phyloP scores from a whole-genome alignment of 2,797 vertebrate genomes.

The Halcyon leucocephala region DNA sequence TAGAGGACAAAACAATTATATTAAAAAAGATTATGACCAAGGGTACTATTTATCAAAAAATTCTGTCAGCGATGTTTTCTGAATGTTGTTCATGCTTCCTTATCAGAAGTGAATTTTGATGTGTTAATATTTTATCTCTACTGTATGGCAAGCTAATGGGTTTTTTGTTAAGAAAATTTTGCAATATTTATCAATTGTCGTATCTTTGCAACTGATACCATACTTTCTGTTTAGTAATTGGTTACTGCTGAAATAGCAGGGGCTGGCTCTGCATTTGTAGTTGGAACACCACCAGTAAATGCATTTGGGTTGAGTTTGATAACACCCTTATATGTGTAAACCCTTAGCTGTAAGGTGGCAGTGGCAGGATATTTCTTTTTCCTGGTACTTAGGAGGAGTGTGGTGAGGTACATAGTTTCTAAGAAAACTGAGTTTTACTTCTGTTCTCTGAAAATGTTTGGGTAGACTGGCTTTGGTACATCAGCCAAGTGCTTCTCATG shows the following conservation, averaged over 20 bases:
- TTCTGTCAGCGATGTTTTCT: accelerated
- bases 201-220: not conserved
- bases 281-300: not conserved
- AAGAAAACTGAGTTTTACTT: not conserved
- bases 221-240: not conserved
- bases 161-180: not conserved
- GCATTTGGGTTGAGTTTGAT: not conserved
- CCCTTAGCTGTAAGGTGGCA: not conserved
- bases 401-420: not conserved
- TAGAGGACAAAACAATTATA: not conserved
- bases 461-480: not conserved
- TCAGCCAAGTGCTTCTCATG: not conserved
- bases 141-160: not conserved
- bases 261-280: not conserved
- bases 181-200: not conserved
- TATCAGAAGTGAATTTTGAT: not conserved
- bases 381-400: not conserved
- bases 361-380: not conserved
- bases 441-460: not conserved
- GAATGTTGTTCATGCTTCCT: not conserved
- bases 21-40: not conserved
- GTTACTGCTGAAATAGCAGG: not conserved
- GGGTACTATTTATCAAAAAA: not conserved
- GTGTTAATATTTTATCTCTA: not conserved
- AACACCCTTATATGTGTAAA: not conserved